Base-by-base conservation (phyloP, 2,797 vertebrate genomes). In the Acipenser ruthenus region DNA sequence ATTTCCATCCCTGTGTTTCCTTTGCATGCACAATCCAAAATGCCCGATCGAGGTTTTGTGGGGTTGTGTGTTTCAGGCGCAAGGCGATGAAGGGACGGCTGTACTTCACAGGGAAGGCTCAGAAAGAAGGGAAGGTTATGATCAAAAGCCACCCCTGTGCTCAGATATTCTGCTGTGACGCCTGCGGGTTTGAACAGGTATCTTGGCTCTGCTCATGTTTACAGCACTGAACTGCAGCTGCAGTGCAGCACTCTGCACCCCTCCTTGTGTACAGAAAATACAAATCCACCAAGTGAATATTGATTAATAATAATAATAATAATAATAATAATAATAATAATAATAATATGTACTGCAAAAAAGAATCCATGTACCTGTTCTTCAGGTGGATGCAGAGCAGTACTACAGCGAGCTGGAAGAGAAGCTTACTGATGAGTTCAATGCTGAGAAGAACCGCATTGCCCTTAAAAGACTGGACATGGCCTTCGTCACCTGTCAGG, bases 351-450 rank as follows among this genome's bases (percentile, higher is more conserved):
- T 37, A 37, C 23, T 37, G 23, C 23, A 37, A 4, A 3, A 4
- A 37, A 37, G 23, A 37, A 37, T 37, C 23, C 23, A 3, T 37
- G 23, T 37, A 37, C 23, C 23, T 6, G 11, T 13, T 6, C n/a
- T 12, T 1, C 84, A 99, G 96, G 95, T 99, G 74, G 96, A 99
- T 13, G 96, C 96, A 0, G 96, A 98, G 74, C 96, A 99, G 74
- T 97, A 98, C 73, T 99, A 98, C 0, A 93, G 95, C 10, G 96
- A 98, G 78, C 72, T 99, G 70, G 97, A 99, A 71, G 95, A 98
- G 80, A 96, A 94, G 74, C 84, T 96, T 60, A 99, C 96, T 0
- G 97, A 99, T 1, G 96, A 97, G 76, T 98, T 98, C 75, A 96
- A 97, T 0, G 95, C 94, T 0, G 97, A 99, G 83, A 94, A 94